Evolutionary conservation across 2,888 invertebrate genomes (phyloP).

Genomic region (Eupithecia inturbata): DNA sequence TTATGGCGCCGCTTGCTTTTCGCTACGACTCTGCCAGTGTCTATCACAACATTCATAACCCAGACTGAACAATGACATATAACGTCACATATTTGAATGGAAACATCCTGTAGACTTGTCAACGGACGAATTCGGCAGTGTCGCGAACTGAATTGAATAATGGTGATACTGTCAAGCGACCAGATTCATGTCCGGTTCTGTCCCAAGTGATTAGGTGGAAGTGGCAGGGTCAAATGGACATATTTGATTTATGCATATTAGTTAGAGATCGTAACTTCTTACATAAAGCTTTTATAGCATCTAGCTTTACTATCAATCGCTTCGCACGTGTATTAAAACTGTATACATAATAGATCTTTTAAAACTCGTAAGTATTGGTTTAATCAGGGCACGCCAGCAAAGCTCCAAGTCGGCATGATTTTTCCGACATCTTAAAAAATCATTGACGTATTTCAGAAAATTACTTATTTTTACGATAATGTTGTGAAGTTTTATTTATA

Average conservation of each 20-base stretch:
- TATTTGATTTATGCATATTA: background rate
- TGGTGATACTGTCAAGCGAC: constrained; percentile 25
- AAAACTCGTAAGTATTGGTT: too few species aligned
- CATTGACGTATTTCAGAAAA: too few species aligned
- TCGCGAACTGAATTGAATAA: constrained; percentile 63
- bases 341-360: too few species aligned
- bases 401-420: too few species aligned
- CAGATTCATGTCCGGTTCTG: background rate
- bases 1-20: too few species aligned
- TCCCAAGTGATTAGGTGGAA: background rate
- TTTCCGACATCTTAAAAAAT: too few species aligned
- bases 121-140: constrained; percentile 57
- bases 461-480: too few species aligned
- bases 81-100: constrained; percentile 22
- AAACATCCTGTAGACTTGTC: constrained; percentile 50
- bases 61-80: background rate
- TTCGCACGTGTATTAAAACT: background rate
- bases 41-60: constrained; percentile 1
- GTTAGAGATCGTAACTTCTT: background rate
- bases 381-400: too few species aligned
- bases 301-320: background rate
- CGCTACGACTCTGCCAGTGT: too few species aligned
- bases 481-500: too few species aligned
- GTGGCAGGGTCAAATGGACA: background rate
- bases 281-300: background rate